Base-by-base conservation (phyloP, 2,888 invertebrate species). In the Danaus chrysippus region DNA sequence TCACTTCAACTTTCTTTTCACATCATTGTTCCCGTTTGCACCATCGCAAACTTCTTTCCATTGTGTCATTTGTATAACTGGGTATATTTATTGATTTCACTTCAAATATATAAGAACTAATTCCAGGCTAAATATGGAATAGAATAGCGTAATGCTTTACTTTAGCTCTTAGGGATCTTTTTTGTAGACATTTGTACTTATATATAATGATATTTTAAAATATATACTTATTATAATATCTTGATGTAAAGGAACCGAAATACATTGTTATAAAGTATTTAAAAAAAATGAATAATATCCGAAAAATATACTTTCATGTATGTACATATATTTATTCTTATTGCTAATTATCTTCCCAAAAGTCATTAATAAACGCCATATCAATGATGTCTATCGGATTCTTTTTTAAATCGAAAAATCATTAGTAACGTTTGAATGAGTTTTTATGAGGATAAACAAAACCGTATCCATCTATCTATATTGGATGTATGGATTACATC, bases 1-100 rank as follows among this genome's bases (percentile, higher is more conserved):
- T 59, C 65, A 66, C 81, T 82, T 75, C 73, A 79, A 73, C 72
- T 75, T 77, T 76, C 78, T 77, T 77, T 76, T 73, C 68, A 69
- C 71, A 60, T 72, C 76, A 76, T 73, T 76, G 76, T 73, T 67
- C 69, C 66, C 70, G 56, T 65, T 63, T 62, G 63, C 58, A 65
- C 59, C 59, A 67, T 65, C 66, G 65, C 61, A 53, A 55, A 63
- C 63, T 59, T 59, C 54, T 56, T 61, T 59, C 56, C 54, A 62
- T 61, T 67, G 54, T 59, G 55, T 56, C 58, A 55, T 60, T 57
- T 58, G 44, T 43, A 67, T 57, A 46, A 52, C 55, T 44, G 15
- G 42, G 17, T 41, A 54, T 58, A 34, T 34, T 34, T 34, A 34
- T 60, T 44, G 49, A 44, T 54, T 58, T 63, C 34, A n/a, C 53